Conservation (phyloP, 2,888 invertebrate species). For the Sicus ferrugineus region DNA sequence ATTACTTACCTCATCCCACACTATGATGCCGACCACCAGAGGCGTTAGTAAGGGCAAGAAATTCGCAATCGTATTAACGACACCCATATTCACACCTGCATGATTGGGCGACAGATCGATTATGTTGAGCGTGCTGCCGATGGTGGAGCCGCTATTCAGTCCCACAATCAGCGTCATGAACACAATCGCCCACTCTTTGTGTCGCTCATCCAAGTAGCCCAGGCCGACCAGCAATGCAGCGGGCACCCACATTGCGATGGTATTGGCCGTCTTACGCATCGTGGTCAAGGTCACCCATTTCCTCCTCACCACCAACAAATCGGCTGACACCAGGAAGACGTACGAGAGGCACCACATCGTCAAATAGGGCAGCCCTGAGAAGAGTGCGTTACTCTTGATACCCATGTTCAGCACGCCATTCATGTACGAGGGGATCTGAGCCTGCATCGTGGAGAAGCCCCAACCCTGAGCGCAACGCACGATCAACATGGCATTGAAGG, state of each 20-base stretch:
- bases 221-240: conserved; percentile 67
- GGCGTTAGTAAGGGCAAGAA: conserved; percentile 71
- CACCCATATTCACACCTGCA: conserved; percentile 71
- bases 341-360: conserved; percentile 63
- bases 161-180: conserved; percentile 68
- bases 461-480: conserved; percentile 73
- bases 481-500: conserved; percentile 68
- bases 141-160: conserved; percentile 61
- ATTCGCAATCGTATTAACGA: conserved; percentile 69
- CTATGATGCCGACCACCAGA: conserved; percentile 67
- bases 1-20: conserved; percentile 52
- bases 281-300: conserved; percentile 58
- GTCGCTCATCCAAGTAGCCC: conserved; percentile 63
- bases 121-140: conserved; percentile 66
- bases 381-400: conserved; percentile 67
- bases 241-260: conserved; percentile 65
- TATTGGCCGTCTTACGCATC: conserved; percentile 53
- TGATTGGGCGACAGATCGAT: conserved; percentile 73
- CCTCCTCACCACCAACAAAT: conserved; percentile 63
- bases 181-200: conserved; percentile 62
- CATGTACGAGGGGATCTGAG: conserved; percentile 72
- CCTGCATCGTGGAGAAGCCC: conserved; percentile 74
- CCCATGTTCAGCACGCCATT: conserved; percentile 69
- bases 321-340: conserved; percentile 64
- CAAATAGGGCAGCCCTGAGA: conserved; percentile 68